Percentiles rank a stretch among this genome's conserved stretches.
phyloP scores from a whole-genome alignment of 2,113 vertebrate genomes.

The Gnathochromis pfefferi region DNA sequence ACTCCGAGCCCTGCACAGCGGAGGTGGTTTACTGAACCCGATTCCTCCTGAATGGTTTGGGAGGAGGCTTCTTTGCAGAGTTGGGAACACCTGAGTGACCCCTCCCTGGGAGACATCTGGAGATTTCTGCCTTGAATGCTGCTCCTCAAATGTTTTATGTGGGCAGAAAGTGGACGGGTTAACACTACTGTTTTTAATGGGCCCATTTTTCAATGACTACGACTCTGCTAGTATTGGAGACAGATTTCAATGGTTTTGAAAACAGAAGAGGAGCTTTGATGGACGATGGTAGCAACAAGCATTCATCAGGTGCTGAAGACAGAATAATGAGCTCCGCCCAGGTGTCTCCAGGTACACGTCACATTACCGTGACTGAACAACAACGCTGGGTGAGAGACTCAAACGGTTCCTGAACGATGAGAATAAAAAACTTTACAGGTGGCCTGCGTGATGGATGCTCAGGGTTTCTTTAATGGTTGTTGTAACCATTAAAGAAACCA shows the following conservation, averaged over 20 bases:
- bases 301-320: background rate
- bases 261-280: background rate
- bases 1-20: background rate
- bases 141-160: background rate
- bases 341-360: background rate
- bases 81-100: background rate
- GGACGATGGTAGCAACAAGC: background rate
- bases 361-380: background rate
- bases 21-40: background rate
- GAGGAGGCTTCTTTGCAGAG: background rate
- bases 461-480: background rate
- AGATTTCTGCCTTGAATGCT: background rate
- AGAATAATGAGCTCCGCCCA: background rate
- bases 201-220: rapidly evolving
- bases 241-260: background rate
- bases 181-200: background rate
- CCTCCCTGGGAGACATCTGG: background rate
- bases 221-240: background rate
- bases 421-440: background rate
- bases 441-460: background rate
- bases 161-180: background rate
- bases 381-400: background rate
- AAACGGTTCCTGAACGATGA: background rate
- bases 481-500: background rate
- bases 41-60: background rate